phyloP scores from a whole-genome alignment of 2,888 invertebrate genomes.

The Andrena bicolor region DNA sequence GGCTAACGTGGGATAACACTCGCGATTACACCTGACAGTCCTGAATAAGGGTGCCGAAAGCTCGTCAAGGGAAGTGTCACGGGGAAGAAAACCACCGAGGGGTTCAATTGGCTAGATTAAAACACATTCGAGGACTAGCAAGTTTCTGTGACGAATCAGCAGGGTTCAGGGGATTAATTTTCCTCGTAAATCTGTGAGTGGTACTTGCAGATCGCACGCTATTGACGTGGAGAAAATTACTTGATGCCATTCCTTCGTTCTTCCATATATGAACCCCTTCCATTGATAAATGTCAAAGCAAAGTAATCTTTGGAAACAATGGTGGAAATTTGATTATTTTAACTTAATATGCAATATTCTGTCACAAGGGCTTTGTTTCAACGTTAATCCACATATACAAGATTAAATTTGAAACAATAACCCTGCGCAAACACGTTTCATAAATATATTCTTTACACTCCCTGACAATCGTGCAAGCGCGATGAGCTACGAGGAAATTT shows the following conservation, averaged over 20 bases:
- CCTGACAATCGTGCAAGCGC: background rate
- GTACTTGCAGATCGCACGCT: background rate
- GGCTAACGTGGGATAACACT: background rate
- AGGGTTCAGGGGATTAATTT: constrained; percentile 14
- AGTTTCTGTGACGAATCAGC: constrained; percentile 6
- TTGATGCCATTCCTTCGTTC: background rate
- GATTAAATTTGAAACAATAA: background rate
- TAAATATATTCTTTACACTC: background rate
- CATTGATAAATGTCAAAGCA: background rate
- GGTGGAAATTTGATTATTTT: background rate
- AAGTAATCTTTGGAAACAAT: background rate
- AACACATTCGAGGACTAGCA: constrained; percentile 25
- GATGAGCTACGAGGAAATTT: background rate
- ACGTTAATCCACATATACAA: background rate
- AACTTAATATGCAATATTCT: too few species aligned
- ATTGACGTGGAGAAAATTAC: background rate
- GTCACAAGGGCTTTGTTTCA: too few species aligned
- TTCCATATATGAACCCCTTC: background rate
- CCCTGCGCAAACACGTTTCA: background rate
- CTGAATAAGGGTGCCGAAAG: background rate
- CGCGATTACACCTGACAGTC: constrained; percentile 1
- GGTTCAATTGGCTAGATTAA: constrained; percentile 35
- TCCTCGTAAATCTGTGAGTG: background rate
- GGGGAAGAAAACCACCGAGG: background rate
- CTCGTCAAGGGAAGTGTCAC: background rate